phyloP scores from a whole-genome alignment of 2,113 vertebrate species.

The Nibea coibor region DNA sequence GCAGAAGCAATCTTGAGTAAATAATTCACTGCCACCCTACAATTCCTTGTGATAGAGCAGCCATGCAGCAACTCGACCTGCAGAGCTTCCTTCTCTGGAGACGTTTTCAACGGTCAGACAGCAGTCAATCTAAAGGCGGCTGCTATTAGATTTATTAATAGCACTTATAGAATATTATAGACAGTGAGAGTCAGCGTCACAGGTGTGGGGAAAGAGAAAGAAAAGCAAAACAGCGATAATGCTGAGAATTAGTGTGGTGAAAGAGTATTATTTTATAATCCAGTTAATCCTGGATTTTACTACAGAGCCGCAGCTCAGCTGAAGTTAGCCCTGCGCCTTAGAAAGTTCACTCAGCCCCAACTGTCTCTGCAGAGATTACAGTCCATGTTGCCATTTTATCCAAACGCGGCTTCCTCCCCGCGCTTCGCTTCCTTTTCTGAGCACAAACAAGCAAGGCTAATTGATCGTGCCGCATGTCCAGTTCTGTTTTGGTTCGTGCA shows the following conservation, averaged over 20 bases:
- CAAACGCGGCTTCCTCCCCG: constrained; percentile 3
- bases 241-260: not conserved
- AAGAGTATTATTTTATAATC: constrained; percentile 19
- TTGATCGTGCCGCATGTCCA: constrained; percentile 8
- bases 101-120: not conserved
- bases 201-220: not conserved
- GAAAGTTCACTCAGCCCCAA: constrained; percentile 26
- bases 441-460: not conserved
- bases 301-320: constrained; percentile 7
- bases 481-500: constrained; percentile 20
- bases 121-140: too few relatives aligned
- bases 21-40: constrained; percentile 59
- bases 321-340: constrained; percentile 3
- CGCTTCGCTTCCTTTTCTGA: not conserved
- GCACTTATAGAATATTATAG: too few relatives aligned
- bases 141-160: not conserved
- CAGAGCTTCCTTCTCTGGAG: not conserved
- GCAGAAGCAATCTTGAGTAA: constrained; percentile 49
- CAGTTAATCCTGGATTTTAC: constrained; percentile 20
- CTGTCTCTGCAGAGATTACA: constrained; percentile 38
- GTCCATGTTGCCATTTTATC: constrained; percentile 37
- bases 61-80: constrained; percentile 18
- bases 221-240: not conserved
- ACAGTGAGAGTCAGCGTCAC: not conserved
- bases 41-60: constrained; percentile 26